Base-by-base conservation (phyloP, 2,888 invertebrate genomes). In the Drosophila pseudotakahashii region DNA sequence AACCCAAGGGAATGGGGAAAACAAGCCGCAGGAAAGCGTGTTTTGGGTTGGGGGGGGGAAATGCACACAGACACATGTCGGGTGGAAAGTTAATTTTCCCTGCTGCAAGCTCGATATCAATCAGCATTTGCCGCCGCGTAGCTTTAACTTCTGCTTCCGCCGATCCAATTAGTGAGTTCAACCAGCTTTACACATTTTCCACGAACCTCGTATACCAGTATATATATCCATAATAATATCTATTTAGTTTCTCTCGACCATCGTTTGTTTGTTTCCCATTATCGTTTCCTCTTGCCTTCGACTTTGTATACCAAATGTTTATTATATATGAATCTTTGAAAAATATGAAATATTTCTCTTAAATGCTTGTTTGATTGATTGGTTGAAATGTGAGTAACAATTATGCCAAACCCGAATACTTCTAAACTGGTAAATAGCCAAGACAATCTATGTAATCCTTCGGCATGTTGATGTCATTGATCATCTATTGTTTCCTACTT, bases 301-400 rank as follows among this genome's bases (percentile, higher is more conserved):
- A 75, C 75, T 50, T 36, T 34, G 52, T 68, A 76, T 53, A 71
- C 70, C 52, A 77, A 79, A 71, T 73, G 73, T 70, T 77, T 81
- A 64, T 61, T 74, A 59, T 45, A 74, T 75, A 87, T 69, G 73
- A 75, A 74, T 79, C 68, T 89, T 82, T 67, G 52, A 68, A 69
- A 73, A 82, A 70, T 75, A 84, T 69, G 74, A 73, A 89, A 84
- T 81, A 89, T 89, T 89, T 91, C 91, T 89, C 89, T 89, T 90
- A 89, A 82, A 67, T 75, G 87, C 66, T 66, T 91, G 90, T 91
- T 90, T 90, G 90, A 91, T 91, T 90, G 90, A 91, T 90, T 90
- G 91, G 91, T 91, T 88, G 77, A 90, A 90, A 90, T 91, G 90
- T 90, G 90, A 90, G 90, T 90, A 90, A 90, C 84, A 85, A 84